Base-by-base conservation (phyloP, 2,888 invertebrate species). In the Leptinotarsa rubiginosa region DNA sequence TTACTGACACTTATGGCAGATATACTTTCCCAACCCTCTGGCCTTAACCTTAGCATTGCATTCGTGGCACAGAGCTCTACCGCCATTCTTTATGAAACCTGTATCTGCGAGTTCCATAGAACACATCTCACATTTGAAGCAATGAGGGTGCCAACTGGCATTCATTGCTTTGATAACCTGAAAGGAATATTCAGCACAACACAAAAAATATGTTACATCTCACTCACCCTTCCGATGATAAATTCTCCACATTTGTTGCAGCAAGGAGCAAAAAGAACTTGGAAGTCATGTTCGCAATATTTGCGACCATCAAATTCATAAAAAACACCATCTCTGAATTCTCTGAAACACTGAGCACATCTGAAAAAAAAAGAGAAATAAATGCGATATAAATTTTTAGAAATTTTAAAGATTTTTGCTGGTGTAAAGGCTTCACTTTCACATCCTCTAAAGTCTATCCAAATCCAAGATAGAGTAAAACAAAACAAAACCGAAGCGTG, bases 151-250 rank as follows among this genome's bases (percentile, higher is more conserved):
- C 99, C 99, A 99, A 88, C 96, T 98, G 49, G 96, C 93, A 85
- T 98, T 97, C 97, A 99, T 98, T 0, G 99, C 99, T 88, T 99
- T 99, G 86, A 99, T 99, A 65, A 99, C 99, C 74, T 99, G 93
- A 0, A 74, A 65, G 56, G 13, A 10, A 3, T 20, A 52, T 52
- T 18, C 18, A 18, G 20, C 15, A 56, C 22, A 56, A 56, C 20
- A 15, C 15, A 56, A 20, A 22, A 56, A 56, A 56, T 22, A 10
- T 16, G n/a, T 16, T 50, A 4, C 2, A 20, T 67, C 41, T 54
- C 70, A 47, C 56, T 71, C 22, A 99, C 99, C 73, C 99, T 93
- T 0, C 99, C 99, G 86, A 99, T 97, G 75, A 99, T 97, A 87
- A 99, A 99, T 88, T 98, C 97, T 31, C 94, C 86, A 79, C 89